Conservation (phyloP, 2,888 invertebrate genomes). For the Drosophila buzzatii region DNA sequence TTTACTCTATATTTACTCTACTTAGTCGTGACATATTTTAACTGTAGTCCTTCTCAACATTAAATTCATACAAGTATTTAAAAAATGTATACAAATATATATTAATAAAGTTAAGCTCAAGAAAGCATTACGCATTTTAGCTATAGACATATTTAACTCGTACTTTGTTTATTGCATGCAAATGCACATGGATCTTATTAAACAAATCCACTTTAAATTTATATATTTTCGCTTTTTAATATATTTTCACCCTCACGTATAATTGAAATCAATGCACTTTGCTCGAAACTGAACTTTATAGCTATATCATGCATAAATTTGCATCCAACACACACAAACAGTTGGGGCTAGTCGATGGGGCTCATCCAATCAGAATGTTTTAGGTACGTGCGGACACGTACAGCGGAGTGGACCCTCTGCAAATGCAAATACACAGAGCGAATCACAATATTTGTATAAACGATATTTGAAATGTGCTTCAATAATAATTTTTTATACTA, state of each 20-base stretch:
- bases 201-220: background rate
- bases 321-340: slow-evolving; percentile 34
- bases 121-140: no score
- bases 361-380: slow-evolving; percentile 47
- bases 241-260: slow-evolving; percentile 41
- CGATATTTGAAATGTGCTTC: slow-evolving; percentile 39
- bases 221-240: background rate
- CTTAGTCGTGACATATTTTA: no score
- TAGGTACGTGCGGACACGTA: slow-evolving; percentile 73
- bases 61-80: no score
- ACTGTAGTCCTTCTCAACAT: no score
- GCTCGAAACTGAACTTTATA: slow-evolving; percentile 45
- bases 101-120: no score
- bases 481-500: slow-evolving; percentile 36
- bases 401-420: slow-evolving; percentile 46
- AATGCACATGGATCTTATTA: background rate
- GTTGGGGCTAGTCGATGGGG: slow-evolving; percentile 23
- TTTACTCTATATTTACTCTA: no score
- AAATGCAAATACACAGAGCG: slow-evolving; percentile 53
- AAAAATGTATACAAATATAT: no score
- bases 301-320: slow-evolving; percentile 68
- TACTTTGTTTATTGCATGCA: background rate
- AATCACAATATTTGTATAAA: slow-evolving; percentile 47
- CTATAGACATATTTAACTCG: no score
- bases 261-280: slow-evolving; percentile 68